These are phyloP conservation scores for Lagorchestes hirsutus DNA, from an alignment of 2,797 vertebrate species.

Conservation along the genomic window DNA sequence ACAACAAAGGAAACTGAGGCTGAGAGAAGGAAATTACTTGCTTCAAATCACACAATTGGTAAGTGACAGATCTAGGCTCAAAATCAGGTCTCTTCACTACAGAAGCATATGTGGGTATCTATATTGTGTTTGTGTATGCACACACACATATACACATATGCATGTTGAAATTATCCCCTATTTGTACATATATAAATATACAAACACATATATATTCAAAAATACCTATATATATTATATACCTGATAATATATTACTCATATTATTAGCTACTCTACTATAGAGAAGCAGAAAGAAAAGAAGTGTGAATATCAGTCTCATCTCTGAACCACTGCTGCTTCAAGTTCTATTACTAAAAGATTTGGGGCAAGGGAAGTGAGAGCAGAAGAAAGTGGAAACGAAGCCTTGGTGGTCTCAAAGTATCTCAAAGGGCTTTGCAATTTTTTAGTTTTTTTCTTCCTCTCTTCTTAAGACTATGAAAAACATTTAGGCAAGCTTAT, in stretches of 20 bases:
- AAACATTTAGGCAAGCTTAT: slow-evolving; percentile 20
- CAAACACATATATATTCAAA: neutral
- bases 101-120: neutral
- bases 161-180: neutral
- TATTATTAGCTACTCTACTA: neutral
- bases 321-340: neutral
- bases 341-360: neutral
- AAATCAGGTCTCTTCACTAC: neutral
- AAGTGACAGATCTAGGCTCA: neutral
- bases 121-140: neutral
- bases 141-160: neutral
- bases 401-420: neutral
- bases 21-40: neutral
- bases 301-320: neutral
- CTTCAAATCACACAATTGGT: neutral
- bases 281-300: neutral
- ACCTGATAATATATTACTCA: neutral
- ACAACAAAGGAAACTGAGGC: neutral
- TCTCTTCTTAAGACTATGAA: slow-evolving; percentile 32
- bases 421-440: neutral
- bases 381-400: neutral
- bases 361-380: neutral
- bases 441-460: neutral
- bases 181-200: neutral
- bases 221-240: neutral